Evolutionary conservation across 2,888 invertebrate species (phyloP).

Genomic region (Rhyacophila evoluta): DNA sequence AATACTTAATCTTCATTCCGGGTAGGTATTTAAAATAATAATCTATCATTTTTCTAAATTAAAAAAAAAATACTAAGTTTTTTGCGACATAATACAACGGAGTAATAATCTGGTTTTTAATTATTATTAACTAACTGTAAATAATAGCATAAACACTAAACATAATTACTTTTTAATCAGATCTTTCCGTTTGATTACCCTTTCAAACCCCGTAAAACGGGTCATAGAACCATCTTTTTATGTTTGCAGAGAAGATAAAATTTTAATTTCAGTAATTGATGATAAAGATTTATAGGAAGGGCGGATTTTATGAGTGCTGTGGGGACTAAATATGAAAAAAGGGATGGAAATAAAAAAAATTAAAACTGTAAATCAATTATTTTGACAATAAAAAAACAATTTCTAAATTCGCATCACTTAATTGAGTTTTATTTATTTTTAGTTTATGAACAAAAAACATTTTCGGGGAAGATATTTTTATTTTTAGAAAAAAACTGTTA

Average conservation of each 20-base stretch:
- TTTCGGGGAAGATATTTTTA: too few relatives aligned
- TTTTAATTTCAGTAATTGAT: slow-evolving; percentile 45
- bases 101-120: background rate
- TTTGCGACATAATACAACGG: too few relatives aligned
- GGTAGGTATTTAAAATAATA: too few relatives aligned
- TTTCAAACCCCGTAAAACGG: background rate
- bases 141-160: background rate
- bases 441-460: too few relatives aligned
- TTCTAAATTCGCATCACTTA: background rate
- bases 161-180: slow-evolving; percentile 18
- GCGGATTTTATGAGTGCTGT: background rate
- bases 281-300: slow-evolving; percentile 41
- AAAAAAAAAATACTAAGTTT: too few relatives aligned
- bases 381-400: slow-evolving; percentile 16
- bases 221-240: slow-evolving; percentile 20
- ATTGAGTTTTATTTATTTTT: background rate
- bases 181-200: slow-evolving; percentile 17
- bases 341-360: slow-evolving; percentile 26
- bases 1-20: too few relatives aligned
- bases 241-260: slow-evolving; percentile 35
- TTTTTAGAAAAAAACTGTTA: too few relatives aligned
- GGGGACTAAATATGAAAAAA: slow-evolving; percentile 22
- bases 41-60: too few relatives aligned
- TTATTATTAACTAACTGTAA: background rate
- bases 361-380: background rate